Evolutionary conservation across 2,113 vertebrate genomes (phyloP), one percentile per base, ranked within the genome.

Genomic region (Trogon surrucura): DNA sequence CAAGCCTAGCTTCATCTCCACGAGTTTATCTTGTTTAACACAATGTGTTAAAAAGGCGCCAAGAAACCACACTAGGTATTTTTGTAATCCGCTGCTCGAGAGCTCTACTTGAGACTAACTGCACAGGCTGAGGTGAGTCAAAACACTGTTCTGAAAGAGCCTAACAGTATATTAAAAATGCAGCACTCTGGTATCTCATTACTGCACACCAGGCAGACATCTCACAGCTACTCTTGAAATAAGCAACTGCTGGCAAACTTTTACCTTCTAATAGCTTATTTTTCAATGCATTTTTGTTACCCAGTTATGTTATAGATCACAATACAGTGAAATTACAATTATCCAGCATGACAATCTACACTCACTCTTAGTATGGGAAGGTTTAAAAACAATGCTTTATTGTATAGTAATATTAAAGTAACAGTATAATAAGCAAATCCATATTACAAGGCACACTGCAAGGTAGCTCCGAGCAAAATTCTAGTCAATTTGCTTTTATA

Each of bases 131-230:
- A 70, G 66, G 47, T 51, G 86, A 80, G 65, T 62, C 88, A 91
- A 93, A 91, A 91, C 6, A 88, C 47, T 41, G 11, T 58, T 90
- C 79, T 69, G 74, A 82, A 95, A 82, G 69, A 88, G 47, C 2
- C 3, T 44, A 91, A 50, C 41, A 77, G 41, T 16, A 2, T 78
- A 95, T 96, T 95, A 97, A 93, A 94, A 95, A 95, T 94, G 83
- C 77, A 97, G 72, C 34, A 89, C 60, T 77, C 50, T 48, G 60
- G 91, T 97, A 85, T 95, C 94, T 91, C 72, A 93, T 97, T 97
- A 96, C 94, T 11, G 67, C 75, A 92, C 80, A 73, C 25, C 60
- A 78, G 83, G 91, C 66, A 48, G 80, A 86, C 1, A 6, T 41
- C 64, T 85, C 56, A 65, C 64, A 74, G 75, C 38, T 51, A 90